A percentile compares a stretch with the other conserved stretches of the same genome.
These are phyloP conservation scores for Sphenopsis melanotis DNA, from an alignment of 2,797 vertebrate species.

Conservation along the genomic window DNA sequence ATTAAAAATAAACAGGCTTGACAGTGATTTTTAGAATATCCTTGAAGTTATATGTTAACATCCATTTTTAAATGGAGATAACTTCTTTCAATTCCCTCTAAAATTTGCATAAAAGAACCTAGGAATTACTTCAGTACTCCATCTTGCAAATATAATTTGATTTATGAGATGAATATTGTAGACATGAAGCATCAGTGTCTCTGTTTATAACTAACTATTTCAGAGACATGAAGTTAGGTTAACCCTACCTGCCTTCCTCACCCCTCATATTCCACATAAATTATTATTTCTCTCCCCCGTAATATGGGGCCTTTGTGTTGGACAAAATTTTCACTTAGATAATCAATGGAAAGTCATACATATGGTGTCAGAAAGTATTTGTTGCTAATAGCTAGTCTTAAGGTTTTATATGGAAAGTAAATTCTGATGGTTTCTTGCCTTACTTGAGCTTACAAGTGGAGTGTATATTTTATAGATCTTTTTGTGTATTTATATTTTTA, in stretches of 20 bases:
- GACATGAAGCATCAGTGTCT: not conserved
- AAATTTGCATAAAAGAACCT: not conserved
- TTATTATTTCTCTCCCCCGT: not conserved
- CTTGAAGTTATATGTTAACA: not conserved
- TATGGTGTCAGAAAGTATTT: not conserved
- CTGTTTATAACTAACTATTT: not conserved
- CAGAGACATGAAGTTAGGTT: not conserved
- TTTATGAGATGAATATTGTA: not conserved
- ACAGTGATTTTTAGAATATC: not conserved
- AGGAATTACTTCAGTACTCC: not conserved
- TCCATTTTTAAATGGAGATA: not conserved
- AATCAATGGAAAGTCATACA: not conserved
- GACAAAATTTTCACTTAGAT: not conserved
- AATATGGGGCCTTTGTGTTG: not conserved
- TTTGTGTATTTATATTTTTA: not conserved
- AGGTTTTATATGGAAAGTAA: not conserved
- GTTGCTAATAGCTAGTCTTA: not conserved
- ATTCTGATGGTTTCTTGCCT: not conserved
- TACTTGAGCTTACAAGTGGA: not conserved
- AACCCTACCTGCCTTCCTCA: not conserved
- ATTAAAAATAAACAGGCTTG: not conserved
- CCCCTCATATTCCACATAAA: not conserved
- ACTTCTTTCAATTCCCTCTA: not conserved
- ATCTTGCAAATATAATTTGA: not conserved
- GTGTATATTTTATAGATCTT: not conserved